Evolutionary conservation across 2,888 invertebrate genomes (phyloP).

Genomic region (Agrotis exclamationis): DNA sequence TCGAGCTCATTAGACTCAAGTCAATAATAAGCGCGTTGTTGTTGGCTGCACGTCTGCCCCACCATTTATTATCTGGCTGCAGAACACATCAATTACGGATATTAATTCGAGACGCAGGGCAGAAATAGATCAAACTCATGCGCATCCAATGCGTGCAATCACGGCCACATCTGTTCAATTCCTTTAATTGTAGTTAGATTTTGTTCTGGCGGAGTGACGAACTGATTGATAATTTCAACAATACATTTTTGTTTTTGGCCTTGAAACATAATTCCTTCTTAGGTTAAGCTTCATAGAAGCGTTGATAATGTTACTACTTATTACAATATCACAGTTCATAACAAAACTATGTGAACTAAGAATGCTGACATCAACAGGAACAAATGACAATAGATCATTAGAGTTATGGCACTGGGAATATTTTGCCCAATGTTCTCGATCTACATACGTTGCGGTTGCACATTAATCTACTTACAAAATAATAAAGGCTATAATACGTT

Average conservation of each 20-base stretch:
- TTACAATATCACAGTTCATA: not conserved
- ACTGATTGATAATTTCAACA: not conserved
- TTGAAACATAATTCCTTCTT: not conserved
- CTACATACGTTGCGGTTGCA: slow-evolving; percentile 30
- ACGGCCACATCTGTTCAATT: slow-evolving; percentile 45
- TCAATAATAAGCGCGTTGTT: slow-evolving; percentile 58
- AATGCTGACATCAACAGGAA: slow-evolving; percentile 33
- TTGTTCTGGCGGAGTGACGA: slow-evolving; percentile 20
- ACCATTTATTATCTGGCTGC: slow-evolving; percentile 60
- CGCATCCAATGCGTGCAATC: slow-evolving; percentile 55
- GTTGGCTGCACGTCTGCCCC: slow-evolving; percentile 50
- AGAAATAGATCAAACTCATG: slow-evolving; percentile 75
- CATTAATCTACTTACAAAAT: slow-evolving; percentile 47
- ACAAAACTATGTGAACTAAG: slow-evolving; percentile 15
- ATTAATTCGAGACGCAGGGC: slow-evolving; percentile 67
- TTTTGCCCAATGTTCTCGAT: slow-evolving; percentile 41
- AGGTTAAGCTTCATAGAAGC: not conserved
- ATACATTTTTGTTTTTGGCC: slow-evolving; percentile 1
- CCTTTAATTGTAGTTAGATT: slow-evolving; percentile 61
- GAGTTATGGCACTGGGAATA: slow-evolving; percentile 29
- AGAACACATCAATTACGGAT: slow-evolving; percentile 68
- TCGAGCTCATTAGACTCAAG: slow-evolving; percentile 58
- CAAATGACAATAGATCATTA: slow-evolving; percentile 48
- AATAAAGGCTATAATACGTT: slow-evolving; percentile 48
- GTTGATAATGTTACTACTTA: not conserved